phyloP scores from a whole-genome alignment of 2,113 vertebrate species.

The Paracanthobrama guichenoti region DNA sequence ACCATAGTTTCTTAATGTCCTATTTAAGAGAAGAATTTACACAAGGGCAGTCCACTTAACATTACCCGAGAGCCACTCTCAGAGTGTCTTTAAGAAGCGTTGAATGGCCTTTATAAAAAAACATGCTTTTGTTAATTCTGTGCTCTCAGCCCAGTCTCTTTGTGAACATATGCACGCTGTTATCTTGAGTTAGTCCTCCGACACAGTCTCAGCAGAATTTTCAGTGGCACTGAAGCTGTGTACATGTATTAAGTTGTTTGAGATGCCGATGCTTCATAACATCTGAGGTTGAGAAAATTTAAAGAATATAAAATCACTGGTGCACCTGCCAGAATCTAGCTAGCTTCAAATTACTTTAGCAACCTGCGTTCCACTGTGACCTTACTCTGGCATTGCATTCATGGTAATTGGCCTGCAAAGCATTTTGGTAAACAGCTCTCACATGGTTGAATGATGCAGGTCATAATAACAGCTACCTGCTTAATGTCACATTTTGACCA shows the following conservation, averaged over 20 bases:
- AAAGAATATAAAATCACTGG: not conserved
- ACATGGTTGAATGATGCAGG: not conserved
- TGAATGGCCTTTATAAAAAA: conserved; percentile 12
- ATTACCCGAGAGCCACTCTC: conserved; percentile 9
- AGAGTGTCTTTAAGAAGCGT: not conserved
- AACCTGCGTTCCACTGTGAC: not conserved
- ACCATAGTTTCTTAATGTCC: conserved; percentile 4
- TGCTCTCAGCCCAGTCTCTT: not conserved
- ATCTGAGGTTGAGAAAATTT: not conserved
- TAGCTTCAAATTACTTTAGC: conserved; percentile 21
- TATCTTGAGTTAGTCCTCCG: not conserved
- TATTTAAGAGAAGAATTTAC: conserved; percentile 21
- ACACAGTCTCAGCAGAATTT: not conserved
- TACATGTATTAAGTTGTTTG: conserved; percentile 1
- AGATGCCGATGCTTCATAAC: not conserved
- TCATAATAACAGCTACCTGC: not conserved
- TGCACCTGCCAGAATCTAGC: not conserved
- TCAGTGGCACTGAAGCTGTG: not conserved
- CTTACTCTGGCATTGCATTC: not conserved
- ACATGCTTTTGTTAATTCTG: not conserved
- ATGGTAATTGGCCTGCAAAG: conserved; percentile 7
- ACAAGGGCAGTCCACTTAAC: conserved; percentile 6
- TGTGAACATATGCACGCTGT: not conserved
- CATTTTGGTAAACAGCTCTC: conserved; percentile 12
- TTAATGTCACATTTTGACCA: not conserved